phyloP scores from a whole-genome alignment of 2,888 invertebrate genomes.

The Elysia crispata region DNA sequence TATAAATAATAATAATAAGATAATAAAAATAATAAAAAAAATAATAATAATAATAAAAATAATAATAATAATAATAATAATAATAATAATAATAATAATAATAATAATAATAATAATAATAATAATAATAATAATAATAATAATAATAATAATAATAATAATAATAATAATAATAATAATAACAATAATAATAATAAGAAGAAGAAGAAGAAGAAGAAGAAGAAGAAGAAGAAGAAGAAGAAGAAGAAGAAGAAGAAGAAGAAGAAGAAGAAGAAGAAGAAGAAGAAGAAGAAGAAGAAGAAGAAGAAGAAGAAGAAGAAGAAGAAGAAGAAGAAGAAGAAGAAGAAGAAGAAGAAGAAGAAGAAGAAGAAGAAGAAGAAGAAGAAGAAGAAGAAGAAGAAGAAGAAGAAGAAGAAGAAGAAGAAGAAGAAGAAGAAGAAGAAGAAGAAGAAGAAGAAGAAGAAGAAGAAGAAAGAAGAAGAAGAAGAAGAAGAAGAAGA shows the following conservation, averaged over 20 bases:
- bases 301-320: constrained; percentile 66
- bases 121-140: too few species aligned
- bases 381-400: constrained; percentile 20
- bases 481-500: neutral
- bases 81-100: too few species aligned
- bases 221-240: constrained; percentile 7
- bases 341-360: constrained; percentile 49
- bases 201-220: too few species aligned
- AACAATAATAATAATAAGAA: too few species aligned
- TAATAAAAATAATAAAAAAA: too few species aligned
- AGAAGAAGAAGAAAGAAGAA: constrained; percentile 3
- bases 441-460: constrained; percentile 24
- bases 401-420: constrained; percentile 12
- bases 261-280: constrained; percentile 21
- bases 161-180: too few species aligned
- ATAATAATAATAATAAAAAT: too few species aligned
- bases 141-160: too few species aligned
- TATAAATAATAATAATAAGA: too few species aligned
- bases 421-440: constrained; percentile 13
- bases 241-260: constrained; percentile 20
- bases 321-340: constrained; percentile 58
- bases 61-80: too few species aligned
- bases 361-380: constrained; percentile 20
- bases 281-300: constrained; percentile 40
- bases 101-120: too few species aligned